Evolutionary conservation across 2,113 vertebrate species (phyloP), one percentile per base, ranked within the genome.

Genomic region (Polypterus senegalus): DNA sequence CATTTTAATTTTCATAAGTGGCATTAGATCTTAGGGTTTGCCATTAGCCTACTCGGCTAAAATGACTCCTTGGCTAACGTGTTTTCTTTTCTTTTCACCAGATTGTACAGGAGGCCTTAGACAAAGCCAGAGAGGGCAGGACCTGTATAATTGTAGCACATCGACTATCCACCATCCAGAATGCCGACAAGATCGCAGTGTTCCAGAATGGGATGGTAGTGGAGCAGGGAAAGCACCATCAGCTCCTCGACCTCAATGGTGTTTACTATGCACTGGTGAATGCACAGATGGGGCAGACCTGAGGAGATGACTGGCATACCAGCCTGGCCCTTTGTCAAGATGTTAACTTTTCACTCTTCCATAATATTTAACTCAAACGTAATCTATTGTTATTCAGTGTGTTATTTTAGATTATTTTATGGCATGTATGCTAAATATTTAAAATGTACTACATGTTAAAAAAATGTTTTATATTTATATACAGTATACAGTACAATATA

Each of bases 91-190:
- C 8, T 59, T 58, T 8, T 61, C 6, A 4, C 9, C 67, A 97
- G 95, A 63, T 95, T 56, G 95, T 98, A 5, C 95, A 97, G 67
- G 93, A 95, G 5, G 95, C 93, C 0, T 74, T 97, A 78, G 93
- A 98, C 73, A 86, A 86, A 73, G 94, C 91, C 49, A 82, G 92
- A 5, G 71, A 89, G 70, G 94, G 94, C 11, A 88, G 91, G 45
- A 97, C 95, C 0, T 97, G 94, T 70, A 92, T 98, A 0, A 64
- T 97, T 27, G 89, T 97, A 9, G 90, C 93, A 43, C 93, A 97
- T 60, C 90, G 91, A 49, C 82, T 98, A 62, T 94, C 95, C 75
- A 98, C 95, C 66, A 88, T 96, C 71, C 91, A 94, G 70, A 98
- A 89, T 0, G 92, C 93, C 0, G 89, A 97, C 76, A 72, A 78